Percentiles rank a stretch among this genome's conserved stretches.
These are phyloP conservation scores for Petrolisthes manimaculis DNA, from an alignment of 2,888 invertebrate genomes.

Conservation along the genomic window DNA sequence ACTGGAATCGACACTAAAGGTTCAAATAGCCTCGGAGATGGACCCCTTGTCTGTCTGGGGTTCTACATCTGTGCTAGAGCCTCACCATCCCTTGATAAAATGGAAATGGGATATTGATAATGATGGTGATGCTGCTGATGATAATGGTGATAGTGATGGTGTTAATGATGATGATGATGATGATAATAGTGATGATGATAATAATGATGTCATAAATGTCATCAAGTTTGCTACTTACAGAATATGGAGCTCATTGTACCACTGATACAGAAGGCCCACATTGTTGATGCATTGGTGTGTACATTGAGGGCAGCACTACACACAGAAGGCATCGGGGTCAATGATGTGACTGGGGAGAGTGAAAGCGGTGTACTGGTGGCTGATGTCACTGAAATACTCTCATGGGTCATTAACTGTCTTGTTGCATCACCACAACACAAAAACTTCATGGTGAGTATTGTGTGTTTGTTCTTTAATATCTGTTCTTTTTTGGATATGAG, in stretches of 20 bases:
- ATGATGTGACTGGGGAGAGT: conserved; percentile 48
- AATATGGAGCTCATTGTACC: conserved; percentile 54
- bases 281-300: conserved; percentile 53
- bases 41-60: too few species aligned
- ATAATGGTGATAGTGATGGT: too few species aligned
- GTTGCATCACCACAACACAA: conserved; percentile 53
- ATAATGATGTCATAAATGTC: neutral
- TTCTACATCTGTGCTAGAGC: too few species aligned
- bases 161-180: neutral
- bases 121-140: too few species aligned
- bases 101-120: too few species aligned
- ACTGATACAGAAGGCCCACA: conserved; percentile 48
- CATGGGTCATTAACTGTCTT: conserved; percentile 53
- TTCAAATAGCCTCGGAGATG: too few species aligned
- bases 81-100: too few species aligned
- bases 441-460: conserved; percentile 47
- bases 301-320: conserved; percentile 47
- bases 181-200: neutral
- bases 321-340: conserved; percentile 27
- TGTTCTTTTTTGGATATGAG: too few species aligned
- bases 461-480: too few species aligned
- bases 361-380: conserved; percentile 53
- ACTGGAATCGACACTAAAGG: too few species aligned
- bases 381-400: conserved; percentile 58
- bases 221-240: conserved; percentile 12